Base-by-base conservation (phyloP, 92 coral and sea anemone genomes). In the Muricea muricata region DNA sequence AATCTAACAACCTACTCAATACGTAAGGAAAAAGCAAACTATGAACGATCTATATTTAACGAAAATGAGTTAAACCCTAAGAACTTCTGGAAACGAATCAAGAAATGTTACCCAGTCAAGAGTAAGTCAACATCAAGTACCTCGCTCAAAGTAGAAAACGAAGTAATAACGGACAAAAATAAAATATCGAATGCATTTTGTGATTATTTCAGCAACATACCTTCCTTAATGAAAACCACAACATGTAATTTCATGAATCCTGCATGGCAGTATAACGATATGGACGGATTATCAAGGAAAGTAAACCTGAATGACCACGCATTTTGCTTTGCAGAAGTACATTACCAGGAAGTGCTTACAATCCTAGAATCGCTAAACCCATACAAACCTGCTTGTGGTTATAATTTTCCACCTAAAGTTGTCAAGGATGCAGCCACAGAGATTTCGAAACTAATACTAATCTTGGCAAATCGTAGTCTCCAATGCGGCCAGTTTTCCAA, bases 381-480 rank as follows among this genome's bases (percentile, higher is more conserved):
- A 18, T 33, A 52, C 6, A 76, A 76, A 76, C 37, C 82, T 45
- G 68, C 41, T 6, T 45, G 69, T 25, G n/a, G 17, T 32, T 69
- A 77, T 31, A 56, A 50, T 6, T 54, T 77, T 24, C 82, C 82
- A 50, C 46, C 69, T 42, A 77, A 77, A 37, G 70, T 77, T 37
- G 45, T 77, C 23, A 52, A 77, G 82, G 66, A 50, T 15, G 70
- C 82, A 29, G 82, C 69, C 42, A 42, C n/a, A 15, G 82, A 77
- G 57, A 29, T 77, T 45, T 45, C 82, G 57, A 56, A 35, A 77
- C 41, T 70, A n/a, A 3, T 25, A 60, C 5, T 63, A 65, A 15
- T 65, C 21, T 21, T 65, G 20, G 72, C 42, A 63, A 63, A 63
- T 63, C 70, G 70, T 63, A 63, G 70, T 31, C 70, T 63, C 70